These are phyloP conservation scores for Harpagifer antarcticus DNA, from an alignment of 2,797 vertebrate species.

Conservation along the genomic window DNA sequence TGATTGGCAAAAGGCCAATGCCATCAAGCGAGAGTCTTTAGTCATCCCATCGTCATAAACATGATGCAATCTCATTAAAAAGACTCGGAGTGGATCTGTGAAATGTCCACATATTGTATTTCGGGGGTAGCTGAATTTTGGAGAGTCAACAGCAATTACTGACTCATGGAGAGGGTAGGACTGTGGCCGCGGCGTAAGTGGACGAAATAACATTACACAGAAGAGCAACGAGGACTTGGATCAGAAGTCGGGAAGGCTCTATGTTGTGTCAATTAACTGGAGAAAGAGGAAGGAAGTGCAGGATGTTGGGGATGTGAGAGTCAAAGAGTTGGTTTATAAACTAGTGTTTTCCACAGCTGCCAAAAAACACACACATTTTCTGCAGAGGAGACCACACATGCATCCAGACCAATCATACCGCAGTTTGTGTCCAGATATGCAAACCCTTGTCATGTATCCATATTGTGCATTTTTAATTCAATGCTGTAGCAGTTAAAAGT, in stretches of 20 bases:
- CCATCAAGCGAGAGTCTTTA: slow-evolving; percentile 59
- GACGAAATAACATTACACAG: slow-evolving; percentile 64
- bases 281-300: slow-evolving; percentile 1
- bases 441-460: slow-evolving; percentile 38
- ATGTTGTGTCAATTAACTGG: slow-evolving; percentile 45
- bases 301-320: not conserved
- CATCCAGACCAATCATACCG: slow-evolving; percentile 24
- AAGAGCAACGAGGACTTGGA: slow-evolving; percentile 50
- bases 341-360: slow-evolving; percentile 18
- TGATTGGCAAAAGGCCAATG: slow-evolving; percentile 66
- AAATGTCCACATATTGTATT: slow-evolving; percentile 46
- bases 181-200: slow-evolving; percentile 52
- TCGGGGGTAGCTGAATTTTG: slow-evolving; percentile 41
- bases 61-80: slow-evolving; percentile 78
- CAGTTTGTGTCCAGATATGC: slow-evolving; percentile 31
- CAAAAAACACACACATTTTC: slow-evolving; percentile 37
- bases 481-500: not conserved
- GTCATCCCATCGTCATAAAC: slow-evolving; percentile 66
- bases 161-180: slow-evolving; percentile 45
- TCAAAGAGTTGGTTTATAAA: slow-evolving; percentile 25
- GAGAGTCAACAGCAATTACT: slow-evolving; percentile 76
- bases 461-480: slow-evolving; percentile 43
- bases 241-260: slow-evolving; percentile 34
- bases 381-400: slow-evolving; percentile 33
- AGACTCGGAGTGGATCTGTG: slow-evolving; percentile 38